phyloP scores from a whole-genome alignment of 2,888 invertebrate genomes.

The Sarcophaga carnaria region DNA sequence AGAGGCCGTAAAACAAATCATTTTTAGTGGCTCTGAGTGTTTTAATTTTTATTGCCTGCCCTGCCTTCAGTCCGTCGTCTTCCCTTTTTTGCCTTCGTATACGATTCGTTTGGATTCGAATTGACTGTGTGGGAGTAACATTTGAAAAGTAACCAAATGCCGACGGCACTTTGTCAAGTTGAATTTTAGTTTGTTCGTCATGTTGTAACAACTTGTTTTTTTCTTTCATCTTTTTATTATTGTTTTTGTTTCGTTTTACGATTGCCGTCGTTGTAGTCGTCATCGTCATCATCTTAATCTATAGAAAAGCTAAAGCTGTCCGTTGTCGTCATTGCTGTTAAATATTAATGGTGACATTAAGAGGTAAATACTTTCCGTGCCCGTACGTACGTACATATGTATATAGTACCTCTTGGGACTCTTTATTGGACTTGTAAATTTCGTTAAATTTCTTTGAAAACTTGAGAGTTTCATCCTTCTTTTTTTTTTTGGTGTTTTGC shows the following conservation, averaged over 20 bases:
- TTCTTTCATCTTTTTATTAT: not conserved
- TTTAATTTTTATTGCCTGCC: not conserved
- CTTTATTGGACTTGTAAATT: too few relatives aligned
- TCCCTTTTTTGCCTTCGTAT: not conserved
- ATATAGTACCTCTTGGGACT: too few relatives aligned
- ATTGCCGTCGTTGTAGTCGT: not conserved
- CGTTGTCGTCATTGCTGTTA: not conserved
- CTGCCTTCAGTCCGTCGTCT: not conserved
- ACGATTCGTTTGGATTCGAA: too few relatives aligned
- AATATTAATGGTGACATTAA: not conserved
- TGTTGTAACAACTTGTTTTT: not conserved
- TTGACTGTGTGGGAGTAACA: not conserved
- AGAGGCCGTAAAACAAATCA: not conserved
- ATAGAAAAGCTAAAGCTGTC: not conserved
- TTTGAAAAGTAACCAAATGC: not conserved
- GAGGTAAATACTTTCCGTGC: not conserved
- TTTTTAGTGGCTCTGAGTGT: not conserved
- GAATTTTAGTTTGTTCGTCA: not conserved
- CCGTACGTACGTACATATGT: too few relatives aligned
- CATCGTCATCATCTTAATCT: too few relatives aligned
- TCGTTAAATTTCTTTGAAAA: too few relatives aligned
- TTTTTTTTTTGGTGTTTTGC: too few relatives aligned
- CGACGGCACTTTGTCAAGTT: not conserved
- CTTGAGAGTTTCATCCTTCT: too few relatives aligned
- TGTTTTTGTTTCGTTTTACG: not conserved